Percentiles rank a stretch among this genome's conserved stretches.
These are phyloP conservation scores for Madoqua kirkii DNA, from an alignment of 2,113 vertebrate genomes.

Conservation along the genomic window DNA sequence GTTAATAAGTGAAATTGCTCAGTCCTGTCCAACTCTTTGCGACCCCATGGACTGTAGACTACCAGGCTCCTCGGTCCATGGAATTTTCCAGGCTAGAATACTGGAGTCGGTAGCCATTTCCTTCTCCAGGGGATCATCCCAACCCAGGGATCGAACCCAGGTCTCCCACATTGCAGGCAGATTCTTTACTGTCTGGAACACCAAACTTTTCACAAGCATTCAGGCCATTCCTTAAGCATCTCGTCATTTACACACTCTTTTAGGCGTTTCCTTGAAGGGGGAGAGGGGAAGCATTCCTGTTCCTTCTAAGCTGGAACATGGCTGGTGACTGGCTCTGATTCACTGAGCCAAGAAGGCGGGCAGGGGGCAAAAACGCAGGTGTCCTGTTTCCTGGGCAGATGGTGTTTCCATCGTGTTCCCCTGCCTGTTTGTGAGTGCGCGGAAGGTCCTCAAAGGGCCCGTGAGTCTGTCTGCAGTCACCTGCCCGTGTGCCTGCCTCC, in stretches of 20 bases:
- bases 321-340: fast-evolving
- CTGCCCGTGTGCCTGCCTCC: not conserved
- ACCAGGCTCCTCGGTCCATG: not conserved
- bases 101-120: not conserved
- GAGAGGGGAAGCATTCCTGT: no score
- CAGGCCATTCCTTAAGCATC: not conserved
- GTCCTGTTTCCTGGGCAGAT: not conserved
- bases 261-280: not conserved
- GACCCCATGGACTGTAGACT: not conserved
- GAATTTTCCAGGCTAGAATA: not conserved
- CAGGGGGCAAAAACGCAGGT: not conserved
- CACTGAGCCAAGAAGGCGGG: not conserved
- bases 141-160: not conserved
- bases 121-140: not conserved
- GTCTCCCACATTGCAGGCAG: not conserved
- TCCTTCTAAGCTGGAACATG: not conserved
- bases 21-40: not conserved
- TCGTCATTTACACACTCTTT: not conserved
- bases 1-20: not conserved
- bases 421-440: not conserved
- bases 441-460: fast-evolving
- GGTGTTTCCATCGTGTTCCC: not conserved
- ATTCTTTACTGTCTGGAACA: not conserved
- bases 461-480: not conserved
- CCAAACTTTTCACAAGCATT: not conserved